Conservation (phyloP, 1,140 invertebrate species). For the Hirudo medicinalis region DNA sequence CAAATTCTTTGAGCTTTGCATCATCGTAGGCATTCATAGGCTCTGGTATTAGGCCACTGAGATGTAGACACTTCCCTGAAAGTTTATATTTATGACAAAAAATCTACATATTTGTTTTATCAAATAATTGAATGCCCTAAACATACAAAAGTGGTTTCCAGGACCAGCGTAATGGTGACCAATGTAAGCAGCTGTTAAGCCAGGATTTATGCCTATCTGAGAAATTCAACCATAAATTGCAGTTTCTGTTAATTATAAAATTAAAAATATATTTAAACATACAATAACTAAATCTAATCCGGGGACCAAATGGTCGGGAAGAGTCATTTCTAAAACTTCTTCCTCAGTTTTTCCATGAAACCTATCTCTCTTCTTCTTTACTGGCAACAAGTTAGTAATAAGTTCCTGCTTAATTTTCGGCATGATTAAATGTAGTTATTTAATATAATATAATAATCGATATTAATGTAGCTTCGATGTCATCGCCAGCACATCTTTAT, state of each 20-base stretch:
- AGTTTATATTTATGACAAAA: constrained; percentile 19
- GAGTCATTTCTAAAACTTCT: constrained; percentile 75
- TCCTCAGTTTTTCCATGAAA: constrained; percentile 94
- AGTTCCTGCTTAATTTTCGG: constrained; percentile 34
- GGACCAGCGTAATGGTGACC: constrained; percentile 95
- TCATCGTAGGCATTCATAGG: constrained; percentile 92
- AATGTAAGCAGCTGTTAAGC: constrained; percentile 87
- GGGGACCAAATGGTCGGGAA: constrained; percentile 79
- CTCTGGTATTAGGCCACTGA: constrained; percentile 81
- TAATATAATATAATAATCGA: no score
- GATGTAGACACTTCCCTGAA: constrained; percentile 81
- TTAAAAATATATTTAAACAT: constrained; percentile 45
- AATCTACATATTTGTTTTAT: background rate
- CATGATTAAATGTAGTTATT: background rate
- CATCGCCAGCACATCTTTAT: no score
- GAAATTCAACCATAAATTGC: constrained; percentile 13
- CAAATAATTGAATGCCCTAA: background rate
- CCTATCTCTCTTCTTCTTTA: constrained; percentile 80
- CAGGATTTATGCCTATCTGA: constrained; percentile 94
- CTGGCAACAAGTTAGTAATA: constrained; percentile 40
- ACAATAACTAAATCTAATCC: constrained; percentile 95
- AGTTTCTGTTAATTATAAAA: background rate
- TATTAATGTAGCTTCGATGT: no score
- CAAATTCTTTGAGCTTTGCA: constrained; percentile 75
- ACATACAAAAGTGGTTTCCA: constrained; percentile 92